Conservation (phyloP, 2,113 vertebrate species). For the Poecile atricapillus region DNA sequence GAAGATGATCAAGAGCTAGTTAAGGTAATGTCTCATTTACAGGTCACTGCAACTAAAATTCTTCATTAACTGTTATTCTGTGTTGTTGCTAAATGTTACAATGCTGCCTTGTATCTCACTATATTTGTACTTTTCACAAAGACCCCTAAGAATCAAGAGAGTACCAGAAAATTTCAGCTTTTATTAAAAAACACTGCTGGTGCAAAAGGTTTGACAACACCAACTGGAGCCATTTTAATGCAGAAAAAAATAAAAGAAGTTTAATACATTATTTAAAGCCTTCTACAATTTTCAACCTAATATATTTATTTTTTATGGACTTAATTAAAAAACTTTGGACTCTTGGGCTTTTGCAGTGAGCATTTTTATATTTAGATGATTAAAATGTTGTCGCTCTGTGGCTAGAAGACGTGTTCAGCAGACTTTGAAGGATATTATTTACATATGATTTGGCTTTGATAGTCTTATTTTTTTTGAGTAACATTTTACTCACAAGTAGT, state of each 20-base stretch:
- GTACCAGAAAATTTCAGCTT: not conserved
- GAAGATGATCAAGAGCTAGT: not conserved
- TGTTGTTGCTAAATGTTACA: not conserved
- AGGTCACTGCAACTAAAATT: not conserved
- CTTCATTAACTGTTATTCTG: not conserved
- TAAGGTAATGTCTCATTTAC: not conserved
- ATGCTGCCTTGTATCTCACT: not conserved
- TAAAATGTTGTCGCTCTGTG: not conserved
- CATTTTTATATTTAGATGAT: constrained; percentile 5
- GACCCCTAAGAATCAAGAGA: not conserved
- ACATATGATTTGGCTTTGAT: constrained; percentile 18
- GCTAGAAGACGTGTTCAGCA: not conserved
- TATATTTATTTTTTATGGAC: constrained; percentile 10
- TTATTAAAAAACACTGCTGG: not conserved
- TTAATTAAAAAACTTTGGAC: not conserved
- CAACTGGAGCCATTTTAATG: not conserved
- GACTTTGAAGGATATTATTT: constrained; percentile 42
- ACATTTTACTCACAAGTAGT: constrained; percentile 7
- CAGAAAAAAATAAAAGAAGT: not conserved
- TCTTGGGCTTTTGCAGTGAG: not conserved
- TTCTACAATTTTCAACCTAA: not conserved
- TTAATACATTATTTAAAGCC: not conserved
- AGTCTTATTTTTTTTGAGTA: not conserved
- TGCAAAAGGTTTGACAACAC: not conserved
- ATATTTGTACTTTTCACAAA: not conserved